Evolutionary conservation across 2,113 vertebrate species (phyloP), one percentile per base, ranked within the genome.

Genomic region (Bufo bufo): DNA sequence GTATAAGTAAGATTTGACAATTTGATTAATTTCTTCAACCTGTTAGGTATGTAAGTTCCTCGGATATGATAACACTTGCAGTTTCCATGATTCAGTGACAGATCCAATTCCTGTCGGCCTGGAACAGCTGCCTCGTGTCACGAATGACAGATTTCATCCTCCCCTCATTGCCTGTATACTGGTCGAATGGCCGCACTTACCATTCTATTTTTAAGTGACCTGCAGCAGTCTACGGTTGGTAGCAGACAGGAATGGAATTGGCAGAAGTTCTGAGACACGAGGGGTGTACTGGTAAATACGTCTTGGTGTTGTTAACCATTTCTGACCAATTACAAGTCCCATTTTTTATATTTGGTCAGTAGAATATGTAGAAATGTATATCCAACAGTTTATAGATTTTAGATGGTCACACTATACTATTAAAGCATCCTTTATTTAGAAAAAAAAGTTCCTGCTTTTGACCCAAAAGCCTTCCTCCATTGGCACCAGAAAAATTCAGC

Each of bases 131-230:
- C 90, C 90, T 66, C 85, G 87, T 93, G 92, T 90, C 90, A 63
- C 85, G 87, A 82, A 33, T 85, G 90, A 91, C 61, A 72, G 5
- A 65, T 77, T 88, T 45, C 6, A 84, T 77, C 59, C 65, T 88
- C 47, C 75, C 85, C 83, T 82, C 3, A 0, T 8, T 90, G 45
- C 2, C 87, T 85, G 43, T 74, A 47, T 81, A 83, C 90, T 90
- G 86, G 91, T 56, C 6, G 17, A 56, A 77, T 47, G 52, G 90
- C 91, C 75, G 23, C 8, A 71, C 58, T 20, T 79, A 61, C 85
- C 63, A 65, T 86, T 90, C 93, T 94, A 90, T 93, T 95, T 95
- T 91, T 90, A 89, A 92, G 90, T 93, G 92, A 92, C 91, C 91
- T 0, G 3, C 88, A 93, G 91, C 90, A 23, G 1, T 23, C 91